These are phyloP conservation scores for Yponomeuta plumbellus DNA, from an alignment of 2,888 invertebrate species.

Conservation along the genomic window DNA sequence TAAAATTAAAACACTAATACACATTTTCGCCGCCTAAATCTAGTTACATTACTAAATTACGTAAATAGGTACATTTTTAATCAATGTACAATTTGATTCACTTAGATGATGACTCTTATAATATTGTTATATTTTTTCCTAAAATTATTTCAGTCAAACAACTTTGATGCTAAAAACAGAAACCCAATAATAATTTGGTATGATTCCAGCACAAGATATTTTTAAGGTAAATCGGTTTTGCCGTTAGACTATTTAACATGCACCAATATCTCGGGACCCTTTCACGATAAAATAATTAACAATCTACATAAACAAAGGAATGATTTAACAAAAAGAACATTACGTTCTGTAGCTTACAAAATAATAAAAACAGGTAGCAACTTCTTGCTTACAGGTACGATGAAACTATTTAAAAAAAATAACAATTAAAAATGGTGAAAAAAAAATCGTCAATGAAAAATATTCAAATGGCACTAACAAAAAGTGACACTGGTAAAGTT, in stretches of 20 bases:
- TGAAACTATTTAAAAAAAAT: background rate
- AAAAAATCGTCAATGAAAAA: background rate
- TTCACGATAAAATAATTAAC: background rate
- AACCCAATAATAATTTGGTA: background rate
- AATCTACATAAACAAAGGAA: background rate
- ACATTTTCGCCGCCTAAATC: background rate
- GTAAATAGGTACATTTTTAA: background rate
- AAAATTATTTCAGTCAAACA: background rate
- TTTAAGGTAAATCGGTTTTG: background rate
- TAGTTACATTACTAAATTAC: background rate
- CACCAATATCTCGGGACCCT: background rate
- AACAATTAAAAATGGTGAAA: too few relatives aligned
- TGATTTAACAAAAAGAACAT: background rate
- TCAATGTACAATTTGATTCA: constrained; percentile 1
- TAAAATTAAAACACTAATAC: too few relatives aligned
- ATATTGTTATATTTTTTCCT: background rate
- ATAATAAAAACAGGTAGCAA: too few relatives aligned
- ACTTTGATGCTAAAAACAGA: constrained; percentile 2
- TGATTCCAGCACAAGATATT: background rate
- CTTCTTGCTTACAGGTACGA: too few relatives aligned
- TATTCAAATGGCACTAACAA: background rate
- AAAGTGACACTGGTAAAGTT: background rate
- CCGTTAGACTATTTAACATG: background rate
- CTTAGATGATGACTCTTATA: background rate
- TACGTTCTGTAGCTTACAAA: background rate